Base-by-base conservation (phyloP, 1,140 invertebrate species). In the Anastrepha obliqua region DNA sequence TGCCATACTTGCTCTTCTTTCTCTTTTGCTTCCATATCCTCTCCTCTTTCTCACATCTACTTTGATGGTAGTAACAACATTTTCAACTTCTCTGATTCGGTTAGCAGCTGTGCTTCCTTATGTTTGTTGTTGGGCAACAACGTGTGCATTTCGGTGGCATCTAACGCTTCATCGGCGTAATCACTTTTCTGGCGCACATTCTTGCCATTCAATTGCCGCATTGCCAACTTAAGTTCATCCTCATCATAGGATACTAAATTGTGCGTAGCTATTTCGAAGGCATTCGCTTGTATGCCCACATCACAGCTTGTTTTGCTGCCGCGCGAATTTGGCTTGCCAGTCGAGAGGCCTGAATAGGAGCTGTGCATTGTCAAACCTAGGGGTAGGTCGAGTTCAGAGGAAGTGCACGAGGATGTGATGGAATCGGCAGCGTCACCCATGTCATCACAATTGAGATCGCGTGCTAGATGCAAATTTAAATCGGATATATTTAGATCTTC, bases 231-330 rank as follows among this genome's bases (percentile, higher is more conserved):
- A 17, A 93, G 70, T n/a, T 93, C 92, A n/a, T 91, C 91, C 15
- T 91, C 91, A 9, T 89, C 92, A 87, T 90, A 92, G 58, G 89
- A 88, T 47, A 88, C 87, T 7, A 94, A 92, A 2, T 94, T 95
- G 89, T 95, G 95, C 15, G 94, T 95, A 3, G 94, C 94, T 58
- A 96, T 95, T 91, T 96, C 95, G 88, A 94, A 94, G 0, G 95
- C 95, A 90, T 95, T 95, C 0, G 94, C 94, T 89, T 95, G 95
- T 17, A 94, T 94, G 85, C 94, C 94, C 39, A 95, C 94, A 88
- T 95, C 94, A 85, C 93, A 92, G 87, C 93, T 93, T 47, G 90
- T 93, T 88, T 94, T 94, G 88, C 93, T 93, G 65, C 92, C 93
- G 2, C 95, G 94, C 3, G 92, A 93, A 86, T 94, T 93, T 86